Evolutionary conservation across 2,113 vertebrate species (phyloP), one percentile per base, ranked within the genome.

Genomic region (Ia io): DNA sequence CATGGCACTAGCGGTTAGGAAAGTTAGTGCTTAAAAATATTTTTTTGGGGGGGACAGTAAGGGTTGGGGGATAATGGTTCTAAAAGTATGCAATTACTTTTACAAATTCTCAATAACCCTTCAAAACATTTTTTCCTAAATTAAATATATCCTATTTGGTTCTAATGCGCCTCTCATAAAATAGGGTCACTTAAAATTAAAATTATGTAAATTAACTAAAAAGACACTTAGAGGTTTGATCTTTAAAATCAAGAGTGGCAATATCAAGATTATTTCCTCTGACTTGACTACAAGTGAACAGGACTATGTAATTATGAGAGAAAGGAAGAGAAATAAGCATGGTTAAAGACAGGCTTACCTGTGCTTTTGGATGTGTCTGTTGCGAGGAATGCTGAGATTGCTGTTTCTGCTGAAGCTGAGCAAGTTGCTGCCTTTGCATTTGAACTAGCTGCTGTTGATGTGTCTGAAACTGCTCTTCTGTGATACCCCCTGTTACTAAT

Each of bases 401-500:
- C 93, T 98, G 98, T 96, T 99, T 98, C 97, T 99, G 99, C 94
- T 99, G 99, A 95, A 99, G 98, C 98, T 99, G 99, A 73, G 99
- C 99, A 89, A 99, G 98, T 73, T 99, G 99, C 95, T 99, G 99
- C 94, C 98, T 98, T 97, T 99, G 99, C 99, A 99, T 99, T 96
- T 99, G 99, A 93, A 98, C 99, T 94, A 99, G 95, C 97, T 99
- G 99, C 98, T 99, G 99, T 94, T 99, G 99, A 97, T 99, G 99
- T 67, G 98, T 99, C 97, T 99, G 98, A 97, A 99, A 99, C 61
- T 99, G 99, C 94, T 99, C 99, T 97, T 99, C 99, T 47, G 99
- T 99, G 98, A 99, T 99, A n/a, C 98, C 99, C 95, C 99, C 99
- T 96, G 98, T 98, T 85, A 98, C 98, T 98, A 49, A 63, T 65